These are phyloP conservation scores for Ypsolopha sequella DNA, from an alignment of 2,888 invertebrate genomes.

Conservation along the genomic window DNA sequence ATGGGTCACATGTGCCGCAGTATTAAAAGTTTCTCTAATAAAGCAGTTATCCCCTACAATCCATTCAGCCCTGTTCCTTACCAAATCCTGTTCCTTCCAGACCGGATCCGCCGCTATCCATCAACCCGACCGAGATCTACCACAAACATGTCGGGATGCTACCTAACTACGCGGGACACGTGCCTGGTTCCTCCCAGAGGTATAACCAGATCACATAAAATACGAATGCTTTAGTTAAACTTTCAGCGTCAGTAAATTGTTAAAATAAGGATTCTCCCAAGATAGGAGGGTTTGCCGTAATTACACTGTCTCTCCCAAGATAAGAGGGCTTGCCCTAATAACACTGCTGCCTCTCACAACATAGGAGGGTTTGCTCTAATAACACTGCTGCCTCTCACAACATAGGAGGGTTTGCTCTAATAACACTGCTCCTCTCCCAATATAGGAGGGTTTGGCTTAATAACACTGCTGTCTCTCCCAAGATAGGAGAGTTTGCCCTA, in stretches of 20 bases:
- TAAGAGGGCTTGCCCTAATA: too few species aligned
- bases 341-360: neutral
- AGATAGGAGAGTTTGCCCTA: too few species aligned
- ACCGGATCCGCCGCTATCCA: slow-evolving; percentile 59
- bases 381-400: neutral
- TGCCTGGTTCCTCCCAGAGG: slow-evolving; percentile 67
- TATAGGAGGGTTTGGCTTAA: too few species aligned
- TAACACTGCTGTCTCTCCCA: too few species aligned
- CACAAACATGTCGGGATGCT: slow-evolving; percentile 80
- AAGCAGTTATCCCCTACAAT: neutral
- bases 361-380: too few species aligned
- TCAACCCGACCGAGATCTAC: slow-evolving; percentile 74
- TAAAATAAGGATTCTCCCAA: neutral
- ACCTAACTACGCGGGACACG: slow-evolving; percentile 83
- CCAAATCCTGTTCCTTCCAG: slow-evolving; percentile 26
- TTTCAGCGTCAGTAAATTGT: neutral
- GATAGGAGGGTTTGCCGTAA: too few species aligned
- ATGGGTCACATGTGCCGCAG: neutral
- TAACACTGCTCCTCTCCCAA: too few species aligned
- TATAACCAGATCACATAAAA: too few species aligned
- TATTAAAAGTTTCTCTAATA: neutral
- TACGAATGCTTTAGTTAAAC: too few species aligned
- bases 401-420: too few species aligned
- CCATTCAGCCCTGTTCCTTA: neutral
- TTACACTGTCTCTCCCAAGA: too few species aligned